Evolutionary conservation across 64 coral and sea anemone species (phyloP).

Genomic region (Platygyra sinensis): DNA sequence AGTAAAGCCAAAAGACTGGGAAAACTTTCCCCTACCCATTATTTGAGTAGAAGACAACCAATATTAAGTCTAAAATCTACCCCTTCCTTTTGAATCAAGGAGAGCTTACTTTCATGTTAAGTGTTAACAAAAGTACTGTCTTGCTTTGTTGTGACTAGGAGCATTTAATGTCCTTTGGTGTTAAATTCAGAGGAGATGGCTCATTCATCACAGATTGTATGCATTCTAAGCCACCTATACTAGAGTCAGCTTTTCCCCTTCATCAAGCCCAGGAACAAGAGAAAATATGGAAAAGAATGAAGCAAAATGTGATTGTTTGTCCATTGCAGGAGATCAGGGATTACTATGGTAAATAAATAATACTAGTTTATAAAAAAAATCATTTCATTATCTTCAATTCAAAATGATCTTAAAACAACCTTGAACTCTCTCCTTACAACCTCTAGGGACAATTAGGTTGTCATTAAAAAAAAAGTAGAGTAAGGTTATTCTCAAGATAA

Average conservation of each 20-base stretch:
- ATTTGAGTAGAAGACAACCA: no score
- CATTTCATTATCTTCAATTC: neutral
- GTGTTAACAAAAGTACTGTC: neutral
- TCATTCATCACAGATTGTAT: slow-evolving; percentile 70
- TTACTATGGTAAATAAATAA: slow-evolving; percentile 89
- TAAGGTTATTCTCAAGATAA: no score
- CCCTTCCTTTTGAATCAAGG: no score
- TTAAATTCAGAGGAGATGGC: slow-evolving; percentile 57
- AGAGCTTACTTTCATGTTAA: neutral
- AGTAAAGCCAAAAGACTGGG: no score
- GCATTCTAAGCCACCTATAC: slow-evolving; percentile 83
- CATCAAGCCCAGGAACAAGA: slow-evolving; percentile 76
- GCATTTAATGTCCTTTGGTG: neutral
- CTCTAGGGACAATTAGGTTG: no score
- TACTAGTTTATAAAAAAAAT: neutral
- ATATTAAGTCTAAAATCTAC: no score
- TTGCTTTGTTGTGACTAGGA: neutral
- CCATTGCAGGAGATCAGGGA: slow-evolving; percentile 94
- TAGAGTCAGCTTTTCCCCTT: slow-evolving; percentile 87
- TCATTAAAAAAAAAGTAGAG: no score
- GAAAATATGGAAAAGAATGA: slow-evolving; percentile 92
- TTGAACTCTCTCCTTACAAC: no score
- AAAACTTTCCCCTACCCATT: no score
- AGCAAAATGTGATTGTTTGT: slow-evolving; percentile 83
- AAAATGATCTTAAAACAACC: no score